These are phyloP conservation scores for Neomonachus schauinslandi DNA, from an alignment of 2,113 vertebrate species.

Conservation along the genomic window DNA sequence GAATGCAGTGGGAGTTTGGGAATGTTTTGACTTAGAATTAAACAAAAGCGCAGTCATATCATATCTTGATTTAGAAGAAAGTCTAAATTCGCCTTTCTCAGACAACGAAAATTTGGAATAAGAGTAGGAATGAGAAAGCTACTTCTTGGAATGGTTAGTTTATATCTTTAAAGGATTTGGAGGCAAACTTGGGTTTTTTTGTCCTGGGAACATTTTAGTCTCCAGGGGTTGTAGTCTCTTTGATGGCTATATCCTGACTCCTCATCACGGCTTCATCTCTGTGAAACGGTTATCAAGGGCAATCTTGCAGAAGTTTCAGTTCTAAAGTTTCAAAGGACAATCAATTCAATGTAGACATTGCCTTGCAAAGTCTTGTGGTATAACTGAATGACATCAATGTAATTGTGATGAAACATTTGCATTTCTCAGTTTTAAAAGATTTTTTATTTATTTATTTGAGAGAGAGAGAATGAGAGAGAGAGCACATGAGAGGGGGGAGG, in stretches of 20 bases:
- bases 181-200: not conserved
- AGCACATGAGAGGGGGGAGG: too few relatives aligned
- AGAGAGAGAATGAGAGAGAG: too few relatives aligned
- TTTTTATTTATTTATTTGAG: too few relatives aligned
- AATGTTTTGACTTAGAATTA: slow-evolving; percentile 68
- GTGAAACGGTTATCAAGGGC: slow-evolving; percentile 8
- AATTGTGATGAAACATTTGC: slow-evolving; percentile 42
- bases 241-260: not conserved
- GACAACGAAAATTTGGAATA: slow-evolving; percentile 43
- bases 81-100: slow-evolving; percentile 58
- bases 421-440: slow-evolving; percentile 61
- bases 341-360: slow-evolving; percentile 35
- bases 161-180: slow-evolving; percentile 19
- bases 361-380: slow-evolving; percentile 18
- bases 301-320: slow-evolving; percentile 44
- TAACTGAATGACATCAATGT: slow-evolving; percentile 24
- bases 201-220: slow-evolving; percentile 19
- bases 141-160: slow-evolving; percentile 47
- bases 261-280: not conserved
- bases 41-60: slow-evolving; percentile 58
- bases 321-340: slow-evolving; percentile 31
- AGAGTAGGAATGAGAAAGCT: slow-evolving; percentile 40
- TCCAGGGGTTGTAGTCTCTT: not conserved
- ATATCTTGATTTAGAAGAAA: slow-evolving; percentile 62
- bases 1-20: slow-evolving; percentile 62